Evolutionary conservation across 2,797 vertebrate genomes (phyloP), one percentile per base, ranked within the genome.

Genomic region (Melanotaenia pygmaea): DNA sequence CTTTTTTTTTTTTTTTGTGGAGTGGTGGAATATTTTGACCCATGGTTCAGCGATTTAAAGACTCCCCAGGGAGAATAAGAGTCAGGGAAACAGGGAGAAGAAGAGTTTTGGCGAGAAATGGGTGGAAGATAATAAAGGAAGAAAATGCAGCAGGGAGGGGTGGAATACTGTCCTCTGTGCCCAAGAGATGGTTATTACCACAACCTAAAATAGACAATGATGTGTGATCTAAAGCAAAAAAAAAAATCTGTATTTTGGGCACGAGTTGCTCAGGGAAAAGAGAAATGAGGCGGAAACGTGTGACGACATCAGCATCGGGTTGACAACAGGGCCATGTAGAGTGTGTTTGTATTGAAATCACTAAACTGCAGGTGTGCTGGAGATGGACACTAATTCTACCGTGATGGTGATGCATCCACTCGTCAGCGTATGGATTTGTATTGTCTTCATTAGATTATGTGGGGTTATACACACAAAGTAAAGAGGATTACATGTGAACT

Each of bases 1-100:
- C 73, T 26, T 26, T n/a, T n/a, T 47, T 22, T 58, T 5, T 28
- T 14, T 30, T 26, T 86, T 73, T 84, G 82, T 88, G 85, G 84
- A 70, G 76, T 59, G 2, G 74, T 89, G 93, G 93, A 93, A 94
- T 88, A 93, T 92, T 91, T 60, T 92, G 91, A 93, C 91, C 92
- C 51, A 59, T 58, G 71, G 91, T 92, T 91, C 86, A 88, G 79
- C 69, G 67, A 89, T 77, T 87, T 81, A 82, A 87, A 86, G 86
- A 79, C 82, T 93, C 91, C 88, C 86, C 50, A 24, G 83, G 80
- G 86, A 84, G 87, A 79, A 50, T 59, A 74, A 54, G 66, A 79
- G 69, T 32, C 50, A 32, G 43, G 67, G 62, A 56, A 56, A 50
- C 40, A 59, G 59, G 20, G 66, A 76, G 73, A 72, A 72, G 65